Conservation (phyloP, 1,140 invertebrate genomes). For the Platorchestia sp. region DNA sequence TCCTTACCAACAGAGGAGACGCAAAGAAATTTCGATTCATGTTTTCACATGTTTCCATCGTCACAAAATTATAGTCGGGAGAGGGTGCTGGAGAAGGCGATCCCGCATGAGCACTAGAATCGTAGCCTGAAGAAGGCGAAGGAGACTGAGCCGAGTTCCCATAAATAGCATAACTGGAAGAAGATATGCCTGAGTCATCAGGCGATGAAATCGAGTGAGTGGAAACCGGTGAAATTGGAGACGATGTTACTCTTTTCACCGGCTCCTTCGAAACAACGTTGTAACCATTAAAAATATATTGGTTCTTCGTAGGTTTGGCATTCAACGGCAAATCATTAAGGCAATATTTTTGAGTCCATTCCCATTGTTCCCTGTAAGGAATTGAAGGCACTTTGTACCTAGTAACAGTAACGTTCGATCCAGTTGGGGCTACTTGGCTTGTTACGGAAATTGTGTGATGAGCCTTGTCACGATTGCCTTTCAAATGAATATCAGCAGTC, state of each 20-base stretch:
- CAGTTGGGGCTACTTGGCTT: neutral
- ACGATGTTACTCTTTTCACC: neutral
- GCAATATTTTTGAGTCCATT: constrained; percentile 43
- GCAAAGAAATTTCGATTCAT: neutral
- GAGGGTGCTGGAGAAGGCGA: constrained; percentile 23
- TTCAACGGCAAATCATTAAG: constrained; percentile 5
- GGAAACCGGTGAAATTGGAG: constrained; percentile 4
- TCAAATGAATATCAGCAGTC: constrained; percentile 34
- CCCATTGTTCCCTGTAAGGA: constrained; percentile 40
- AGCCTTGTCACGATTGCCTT: neutral
- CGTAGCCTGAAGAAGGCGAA: constrained; percentile 17
- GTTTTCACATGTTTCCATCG: neutral
- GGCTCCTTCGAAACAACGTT: neutral
- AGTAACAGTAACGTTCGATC: constrained; percentile 21
- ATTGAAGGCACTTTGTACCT: constrained; percentile 44
- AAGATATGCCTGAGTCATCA: neutral
- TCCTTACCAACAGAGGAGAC: neutral
- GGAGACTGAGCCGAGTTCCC: constrained; percentile 31
- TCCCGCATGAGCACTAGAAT: constrained; percentile 34
- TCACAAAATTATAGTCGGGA: neutral
- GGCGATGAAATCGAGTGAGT: neutral
- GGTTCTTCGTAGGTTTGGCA: neutral
- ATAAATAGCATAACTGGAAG: neutral
- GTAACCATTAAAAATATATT: neutral
- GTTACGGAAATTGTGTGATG: constrained; percentile 34